phyloP scores from a whole-genome alignment of 35 echinoderm and acorn worm species.

The Lytechinus variegatus region DNA sequence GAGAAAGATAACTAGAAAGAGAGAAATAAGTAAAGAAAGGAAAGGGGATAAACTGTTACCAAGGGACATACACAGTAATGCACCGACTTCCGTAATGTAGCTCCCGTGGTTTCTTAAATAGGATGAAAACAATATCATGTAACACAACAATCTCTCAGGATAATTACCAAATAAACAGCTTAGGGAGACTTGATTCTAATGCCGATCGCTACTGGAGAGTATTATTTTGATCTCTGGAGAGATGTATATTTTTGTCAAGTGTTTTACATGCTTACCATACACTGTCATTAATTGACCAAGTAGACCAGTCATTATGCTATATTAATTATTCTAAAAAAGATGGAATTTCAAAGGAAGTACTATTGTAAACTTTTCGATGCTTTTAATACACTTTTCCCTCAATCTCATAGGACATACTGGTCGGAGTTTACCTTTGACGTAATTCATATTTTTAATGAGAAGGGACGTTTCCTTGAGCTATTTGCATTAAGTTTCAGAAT shows the following conservation, averaged over 20 bases:
- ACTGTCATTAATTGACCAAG: neutral
- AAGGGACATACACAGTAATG: neutral
- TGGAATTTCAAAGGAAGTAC: neutral
- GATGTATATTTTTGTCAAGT: neutral
- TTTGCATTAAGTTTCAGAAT: no score
- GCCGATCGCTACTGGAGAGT: neutral
- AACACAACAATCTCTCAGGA: neutral
- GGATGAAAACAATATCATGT: neutral
- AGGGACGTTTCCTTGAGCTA: no score
- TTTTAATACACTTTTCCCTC: no score
- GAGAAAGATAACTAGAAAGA: neutral
- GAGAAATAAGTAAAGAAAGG: neutral
- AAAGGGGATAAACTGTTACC: neutral
- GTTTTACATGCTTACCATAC: neutral
- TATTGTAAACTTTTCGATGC: no score
- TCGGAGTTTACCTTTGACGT: no score
- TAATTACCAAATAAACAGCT: neutral
- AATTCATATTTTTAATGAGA: no score
- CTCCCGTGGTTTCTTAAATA: neutral
- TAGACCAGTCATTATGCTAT: neutral
- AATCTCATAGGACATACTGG: no score
- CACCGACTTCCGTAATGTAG: neutral
- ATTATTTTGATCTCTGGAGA: neutral
- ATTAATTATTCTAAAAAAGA: neutral
- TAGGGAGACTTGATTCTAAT: neutral